Evolutionary conservation across 2,888 invertebrate genomes (phyloP).

Genomic region (Portevinia maculata): DNA sequence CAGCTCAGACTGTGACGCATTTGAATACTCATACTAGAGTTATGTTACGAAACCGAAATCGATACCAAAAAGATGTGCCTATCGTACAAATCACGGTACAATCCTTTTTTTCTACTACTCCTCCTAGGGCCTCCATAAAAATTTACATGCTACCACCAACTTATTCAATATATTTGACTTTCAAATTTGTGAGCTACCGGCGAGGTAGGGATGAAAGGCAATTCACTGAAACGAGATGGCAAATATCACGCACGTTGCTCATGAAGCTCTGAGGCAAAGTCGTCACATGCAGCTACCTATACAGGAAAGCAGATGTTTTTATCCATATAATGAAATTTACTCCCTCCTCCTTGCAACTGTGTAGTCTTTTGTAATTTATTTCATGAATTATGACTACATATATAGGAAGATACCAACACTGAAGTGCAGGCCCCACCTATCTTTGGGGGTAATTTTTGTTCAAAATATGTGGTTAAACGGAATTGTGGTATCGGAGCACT

Average conservation of each 20-base stretch:
- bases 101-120: conserved; percentile 45
- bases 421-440: background rate
- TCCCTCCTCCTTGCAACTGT: background rate
- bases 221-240: conserved; percentile 26
- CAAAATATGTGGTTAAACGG: background rate
- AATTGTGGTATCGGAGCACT: background rate
- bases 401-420: conserved; percentile 27
- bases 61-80: conserved; percentile 29
- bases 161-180: conserved; percentile 59
- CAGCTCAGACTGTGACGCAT: conserved; percentile 15
- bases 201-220: conserved; percentile 9
- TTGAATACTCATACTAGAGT: background rate
- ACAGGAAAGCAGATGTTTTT: conserved; percentile 39
- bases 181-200: conserved; percentile 48
- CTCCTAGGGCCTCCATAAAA: conserved; percentile 36
- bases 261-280: background rate
- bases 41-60: conserved; percentile 7
- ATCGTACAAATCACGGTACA: conserved; percentile 53
- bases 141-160: conserved; percentile 45
- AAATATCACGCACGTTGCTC: conserved; percentile 22
- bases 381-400: conserved; percentile 29
- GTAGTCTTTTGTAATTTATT: conserved; percentile 24
- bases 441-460: conserved; percentile 1
- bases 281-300: background rate
- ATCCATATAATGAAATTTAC: conserved; percentile 34